These are phyloP conservation scores for Tipula unca DNA, from an alignment of 2,888 invertebrate genomes.

Conservation along the genomic window DNA sequence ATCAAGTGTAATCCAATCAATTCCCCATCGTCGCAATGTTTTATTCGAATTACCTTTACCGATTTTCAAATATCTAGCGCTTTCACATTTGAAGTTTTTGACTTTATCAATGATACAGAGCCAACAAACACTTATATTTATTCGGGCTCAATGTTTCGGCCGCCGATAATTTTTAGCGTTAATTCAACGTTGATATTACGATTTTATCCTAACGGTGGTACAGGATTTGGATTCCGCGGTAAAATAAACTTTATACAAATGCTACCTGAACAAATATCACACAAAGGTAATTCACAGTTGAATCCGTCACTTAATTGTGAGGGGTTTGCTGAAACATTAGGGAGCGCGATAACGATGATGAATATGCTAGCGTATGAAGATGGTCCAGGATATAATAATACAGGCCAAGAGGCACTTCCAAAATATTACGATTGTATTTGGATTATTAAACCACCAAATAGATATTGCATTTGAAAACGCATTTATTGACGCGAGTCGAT, in stretches of 20 bases:
- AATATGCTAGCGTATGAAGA: slow-evolving; percentile 49
- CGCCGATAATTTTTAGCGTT: slow-evolving; percentile 55
- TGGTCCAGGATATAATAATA: background rate
- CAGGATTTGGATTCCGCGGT: slow-evolving; percentile 57
- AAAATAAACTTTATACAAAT: slow-evolving; percentile 42
- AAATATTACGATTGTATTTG: slow-evolving; percentile 61
- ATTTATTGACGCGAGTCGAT: slow-evolving; percentile 53
- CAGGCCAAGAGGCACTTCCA: slow-evolving; percentile 43
- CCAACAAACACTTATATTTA: slow-evolving; percentile 55
- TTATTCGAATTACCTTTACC: slow-evolving; percentile 54
- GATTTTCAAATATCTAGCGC: slow-evolving; percentile 58
- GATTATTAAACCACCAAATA: slow-evolving; percentile 58
- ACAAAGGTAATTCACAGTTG: background rate
- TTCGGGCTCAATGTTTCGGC: slow-evolving; percentile 57
- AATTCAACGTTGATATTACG: slow-evolving; percentile 54
- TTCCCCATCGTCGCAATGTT: slow-evolving; percentile 37
- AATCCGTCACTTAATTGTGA: slow-evolving; percentile 49
- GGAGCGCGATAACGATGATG: slow-evolving; percentile 68
- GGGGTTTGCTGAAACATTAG: slow-evolving; percentile 58
- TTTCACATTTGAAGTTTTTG: slow-evolving; percentile 54
- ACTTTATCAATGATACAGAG: slow-evolving; percentile 46
- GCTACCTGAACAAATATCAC: slow-evolving; percentile 23
- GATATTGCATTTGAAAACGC: slow-evolving; percentile 56
- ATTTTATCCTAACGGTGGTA: slow-evolving; percentile 62
- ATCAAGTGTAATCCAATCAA: slow-evolving; percentile 50